Evolutionary conservation across 2,888 invertebrate genomes (phyloP), one percentile per base, ranked within the genome.

Genomic region (Athalia circularis): DNA sequence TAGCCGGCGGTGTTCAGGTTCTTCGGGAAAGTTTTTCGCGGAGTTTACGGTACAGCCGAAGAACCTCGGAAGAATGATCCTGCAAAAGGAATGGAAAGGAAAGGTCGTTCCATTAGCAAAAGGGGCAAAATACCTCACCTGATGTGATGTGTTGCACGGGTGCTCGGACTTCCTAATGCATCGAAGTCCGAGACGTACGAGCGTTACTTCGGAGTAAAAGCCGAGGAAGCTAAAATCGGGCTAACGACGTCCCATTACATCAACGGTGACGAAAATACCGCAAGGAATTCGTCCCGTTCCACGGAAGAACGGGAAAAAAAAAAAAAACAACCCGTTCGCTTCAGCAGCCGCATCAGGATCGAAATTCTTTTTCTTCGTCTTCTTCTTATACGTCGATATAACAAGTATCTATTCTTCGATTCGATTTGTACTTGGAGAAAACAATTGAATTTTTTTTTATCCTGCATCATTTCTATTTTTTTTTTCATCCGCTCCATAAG

Each of bases 31-130:
- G 9, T 52, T 67, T 68, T 68, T 68, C 54, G 29, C 29, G 29
- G 29, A 29, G 29, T 48, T 13, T 48, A 65, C 6, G 11, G 11
- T 3, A n/a, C n/a, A 3, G 0, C 48, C 13, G 59, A 4, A 59
- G 9, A 13, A 29, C 29, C 29, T 29, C 29, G 50, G 3, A 29
- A 52, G 29, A 29, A 52, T 6, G 68, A 52, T 54, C 7, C 15
- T 68, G 43, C 1, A 47, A 59, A 72, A 59, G 72, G 59, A 59
- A 47, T 59, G 59, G 72, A 6, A 47, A 72, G 72, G 59, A 72
- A 59, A 72, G 72, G 72, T 72, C 72, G 72, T 72, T 72, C 72
- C 72, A 72, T 72, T 72, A 72, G 59, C 72, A 59, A 59, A 13
- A 72, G 72, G 72, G 54, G 68, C 62, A 62, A 68, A 68, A 68